Base-by-base conservation (phyloP, 2,113 vertebrate genomes). In the Acrocephalus arundinaceus region DNA sequence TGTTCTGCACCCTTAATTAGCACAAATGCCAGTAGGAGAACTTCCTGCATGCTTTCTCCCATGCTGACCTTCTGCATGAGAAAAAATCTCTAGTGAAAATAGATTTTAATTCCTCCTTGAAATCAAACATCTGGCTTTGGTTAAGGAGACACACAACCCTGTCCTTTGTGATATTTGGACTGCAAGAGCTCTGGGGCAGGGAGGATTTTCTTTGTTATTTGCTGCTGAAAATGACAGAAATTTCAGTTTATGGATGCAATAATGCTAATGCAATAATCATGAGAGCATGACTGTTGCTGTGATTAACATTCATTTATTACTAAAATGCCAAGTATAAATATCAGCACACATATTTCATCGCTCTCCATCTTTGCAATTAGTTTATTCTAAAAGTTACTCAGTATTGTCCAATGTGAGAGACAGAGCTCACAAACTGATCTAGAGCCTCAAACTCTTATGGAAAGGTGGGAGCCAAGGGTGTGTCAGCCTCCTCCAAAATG, bases 71-170 rank as follows among this genome's bases (percentile, higher is more conserved):
- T 90, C 73, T 6, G 11, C 79, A 92, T 92, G 76, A 93, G 93
- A 78, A 96, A 95, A 96, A 96, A 74, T 92, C 82, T 46, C 76
- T 15, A 62, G 77, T 72, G 76, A 89, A 97, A 96, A 96, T 23
- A 90, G 57, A 90, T 89, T 92, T 95, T 58, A 59, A 93, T 81
- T 89, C 90, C 65, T 92, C 46, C 52, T 87, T 92, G 73, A 95
- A 90, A 89, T 84, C 88, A 85, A 89, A 96, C 94, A 96, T 90
- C 92, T 93, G 93, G 57, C 58, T 93, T 86, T 87, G 54, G 49
- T 94, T 96, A 94, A 92, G 58, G 65, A 89, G 48, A 51, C 41
- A 87, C 70, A 75, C 30, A 86, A 39, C 52, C 25, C 57, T 55
- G 73, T 84, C 85, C 65, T 87, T 55, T 61, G 31, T 76, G 70